These are phyloP conservation scores for Emydocephalus ijimae DNA, from an alignment of 2,113 vertebrate genomes.

Conservation along the genomic window DNA sequence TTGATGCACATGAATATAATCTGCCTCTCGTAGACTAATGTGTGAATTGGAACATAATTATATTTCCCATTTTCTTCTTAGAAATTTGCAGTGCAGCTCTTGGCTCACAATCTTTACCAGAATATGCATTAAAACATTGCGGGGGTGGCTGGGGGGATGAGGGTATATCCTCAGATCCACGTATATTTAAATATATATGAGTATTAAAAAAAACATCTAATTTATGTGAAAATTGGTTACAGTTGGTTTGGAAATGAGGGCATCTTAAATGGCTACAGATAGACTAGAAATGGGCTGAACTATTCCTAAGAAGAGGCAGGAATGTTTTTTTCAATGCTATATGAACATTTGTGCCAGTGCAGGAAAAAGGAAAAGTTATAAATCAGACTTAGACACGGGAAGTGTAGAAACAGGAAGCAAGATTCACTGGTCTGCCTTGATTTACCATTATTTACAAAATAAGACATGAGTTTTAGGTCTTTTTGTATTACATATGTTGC, in stretches of 20 bases:
- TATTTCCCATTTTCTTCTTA: neutral
- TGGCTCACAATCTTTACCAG: neutral
- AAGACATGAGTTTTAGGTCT: neutral
- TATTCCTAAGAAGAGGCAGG: neutral
- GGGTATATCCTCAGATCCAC: neutral
- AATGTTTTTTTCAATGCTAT: neutral
- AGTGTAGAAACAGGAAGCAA: neutral
- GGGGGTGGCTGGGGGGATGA: neutral
- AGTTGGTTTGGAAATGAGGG: neutral
- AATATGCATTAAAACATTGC: neutral
- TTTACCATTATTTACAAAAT: neutral
- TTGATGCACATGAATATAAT: neutral
- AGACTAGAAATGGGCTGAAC: neutral
- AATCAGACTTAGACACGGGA: neutral
- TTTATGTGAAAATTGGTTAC: neutral
- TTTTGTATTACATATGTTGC: accelerated
- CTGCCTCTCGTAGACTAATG: neutral
- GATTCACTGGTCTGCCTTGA: neutral
- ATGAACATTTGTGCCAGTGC: neutral
- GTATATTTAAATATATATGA: neutral
- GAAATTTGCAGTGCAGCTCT: neutral
- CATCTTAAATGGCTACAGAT: neutral
- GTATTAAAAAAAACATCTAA: neutral
- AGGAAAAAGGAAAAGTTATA: neutral
- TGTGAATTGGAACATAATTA: neutral